phyloP scores from a whole-genome alignment of 2,113 vertebrate species.

The Naja naja region DNA sequence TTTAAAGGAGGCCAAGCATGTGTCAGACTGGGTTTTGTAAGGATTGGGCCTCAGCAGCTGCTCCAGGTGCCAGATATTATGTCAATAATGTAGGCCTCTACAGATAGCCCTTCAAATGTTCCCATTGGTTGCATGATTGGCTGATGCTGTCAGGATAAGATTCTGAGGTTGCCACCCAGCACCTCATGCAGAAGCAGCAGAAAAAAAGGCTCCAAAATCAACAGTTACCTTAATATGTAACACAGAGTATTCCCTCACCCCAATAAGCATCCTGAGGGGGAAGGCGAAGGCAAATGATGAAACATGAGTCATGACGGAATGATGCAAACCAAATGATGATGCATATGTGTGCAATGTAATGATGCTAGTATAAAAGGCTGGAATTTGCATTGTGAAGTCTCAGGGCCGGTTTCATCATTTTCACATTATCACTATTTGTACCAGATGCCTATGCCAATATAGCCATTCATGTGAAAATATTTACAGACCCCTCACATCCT shows the following conservation, averaged over 20 bases:
- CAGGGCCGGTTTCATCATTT: neutral
- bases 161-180: neutral
- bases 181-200: neutral
- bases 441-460: neutral
- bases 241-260: neutral
- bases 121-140: neutral
- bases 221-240: neutral
- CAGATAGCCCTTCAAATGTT: neutral
- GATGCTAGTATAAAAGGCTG: neutral
- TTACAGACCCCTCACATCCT: too few species aligned
- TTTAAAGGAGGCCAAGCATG: neutral
- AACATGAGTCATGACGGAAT: neutral
- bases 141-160: neutral
- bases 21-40: neutral
- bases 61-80: neutral
- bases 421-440: neutral
- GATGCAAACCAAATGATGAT: neutral
- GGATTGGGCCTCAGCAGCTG: neutral
- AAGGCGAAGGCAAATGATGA: neutral
- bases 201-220: neutral
- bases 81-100: neutral
- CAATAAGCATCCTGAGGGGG: neutral
- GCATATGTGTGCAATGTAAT: neutral
- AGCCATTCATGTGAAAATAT: neutral
- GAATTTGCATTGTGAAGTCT: neutral